Conservation (phyloP, 2,113 vertebrate species). For the Ammodytes marinus region DNA sequence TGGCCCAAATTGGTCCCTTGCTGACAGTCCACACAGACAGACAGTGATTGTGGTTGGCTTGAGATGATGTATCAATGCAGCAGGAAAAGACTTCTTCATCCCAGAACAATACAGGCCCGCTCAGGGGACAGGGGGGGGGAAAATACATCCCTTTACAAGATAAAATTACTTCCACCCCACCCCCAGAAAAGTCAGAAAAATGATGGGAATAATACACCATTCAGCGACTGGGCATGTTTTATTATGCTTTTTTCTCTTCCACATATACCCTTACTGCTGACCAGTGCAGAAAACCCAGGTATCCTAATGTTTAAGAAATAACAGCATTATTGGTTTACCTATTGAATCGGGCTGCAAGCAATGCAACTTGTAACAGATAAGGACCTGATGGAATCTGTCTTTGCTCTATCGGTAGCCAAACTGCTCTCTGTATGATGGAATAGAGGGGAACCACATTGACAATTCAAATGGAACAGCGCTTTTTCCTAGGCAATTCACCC, state of each 20-base stretch:
- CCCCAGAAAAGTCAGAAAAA: conserved; percentile 79
- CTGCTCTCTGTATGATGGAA: conserved; percentile 74
- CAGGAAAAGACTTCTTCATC: conserved; percentile 65
- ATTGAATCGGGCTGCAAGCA: conserved; percentile 90
- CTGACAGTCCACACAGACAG: conserved; percentile 57
- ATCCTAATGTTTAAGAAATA: conserved; percentile 94
- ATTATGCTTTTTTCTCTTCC: conserved; percentile 62
- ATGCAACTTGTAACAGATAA: conserved; percentile 93
- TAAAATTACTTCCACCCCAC: conserved; percentile 85
- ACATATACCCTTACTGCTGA: conserved; percentile 86
- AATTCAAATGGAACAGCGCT: conserved; percentile 55
- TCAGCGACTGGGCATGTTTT: conserved; percentile 69
- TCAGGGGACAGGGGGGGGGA: conserved; percentile 61
- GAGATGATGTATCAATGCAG: conserved; percentile 80
- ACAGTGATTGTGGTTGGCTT: conserved; percentile 71
- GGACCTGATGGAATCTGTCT: conserved; percentile 91
- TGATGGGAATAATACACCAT: conserved; percentile 80
- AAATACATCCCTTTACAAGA: conserved; percentile 79
- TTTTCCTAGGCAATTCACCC: conserved; percentile 78
- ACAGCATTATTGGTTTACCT: conserved; percentile 88
- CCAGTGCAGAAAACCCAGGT: conserved; percentile 89
- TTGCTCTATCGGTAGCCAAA: conserved; percentile 85
- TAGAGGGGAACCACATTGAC: conserved; percentile 5
- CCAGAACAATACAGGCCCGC: conserved; percentile 70
- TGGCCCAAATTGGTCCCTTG: conserved; percentile 72